A percentile compares a stretch with the other conserved stretches of the same genome.
phyloP scores from a whole-genome alignment of 2,797 vertebrate genomes.

The Distichodus sexfasciatus region DNA sequence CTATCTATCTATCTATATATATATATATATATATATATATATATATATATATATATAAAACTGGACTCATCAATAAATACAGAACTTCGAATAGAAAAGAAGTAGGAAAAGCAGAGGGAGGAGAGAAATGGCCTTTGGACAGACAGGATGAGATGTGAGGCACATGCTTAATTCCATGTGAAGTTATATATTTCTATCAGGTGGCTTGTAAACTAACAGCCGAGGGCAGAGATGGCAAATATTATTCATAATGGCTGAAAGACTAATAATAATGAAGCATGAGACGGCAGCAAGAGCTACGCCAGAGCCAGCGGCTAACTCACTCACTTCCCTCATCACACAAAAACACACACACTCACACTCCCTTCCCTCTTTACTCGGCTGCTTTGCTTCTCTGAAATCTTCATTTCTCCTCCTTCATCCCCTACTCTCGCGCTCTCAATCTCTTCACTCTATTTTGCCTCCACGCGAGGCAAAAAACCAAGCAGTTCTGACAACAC shows the following conservation, averaged over 20 bases:
- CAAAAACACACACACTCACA: background rate
- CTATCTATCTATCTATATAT: background rate
- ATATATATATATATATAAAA: background rate
- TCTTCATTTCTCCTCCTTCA: slow-evolving; percentile 16
- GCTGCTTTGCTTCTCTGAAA: slow-evolving; percentile 1
- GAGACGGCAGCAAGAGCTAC: slow-evolving; percentile 50
- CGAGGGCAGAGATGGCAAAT: slow-evolving; percentile 55
- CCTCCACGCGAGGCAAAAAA: background rate
- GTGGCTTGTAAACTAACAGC: slow-evolving; percentile 57
- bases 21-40: background rate
- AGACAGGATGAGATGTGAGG: background rate
- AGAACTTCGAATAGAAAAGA: slow-evolving; percentile 20
- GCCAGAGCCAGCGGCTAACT: slow-evolving; percentile 42
- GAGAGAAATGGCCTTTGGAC: slow-evolving; percentile 28
- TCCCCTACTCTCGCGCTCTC: background rate
- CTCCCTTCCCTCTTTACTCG: background rate
- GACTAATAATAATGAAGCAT: slow-evolving; percentile 59
- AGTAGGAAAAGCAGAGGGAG: slow-evolving; percentile 7
- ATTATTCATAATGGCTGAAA: slow-evolving; percentile 56
- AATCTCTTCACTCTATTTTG: background rate
- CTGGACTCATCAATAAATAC: slow-evolving; percentile 17
- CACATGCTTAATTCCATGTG: slow-evolving; percentile 49
- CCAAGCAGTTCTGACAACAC: background rate
- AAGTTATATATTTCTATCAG: slow-evolving; percentile 56
- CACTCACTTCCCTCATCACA: slow-evolving; percentile 16